A percentile compares a stretch with the other conserved stretches of the same genome.
phyloP scores from a whole-genome alignment of 2,797 vertebrate genomes.

The Tenualosa thibaudeaui region DNA sequence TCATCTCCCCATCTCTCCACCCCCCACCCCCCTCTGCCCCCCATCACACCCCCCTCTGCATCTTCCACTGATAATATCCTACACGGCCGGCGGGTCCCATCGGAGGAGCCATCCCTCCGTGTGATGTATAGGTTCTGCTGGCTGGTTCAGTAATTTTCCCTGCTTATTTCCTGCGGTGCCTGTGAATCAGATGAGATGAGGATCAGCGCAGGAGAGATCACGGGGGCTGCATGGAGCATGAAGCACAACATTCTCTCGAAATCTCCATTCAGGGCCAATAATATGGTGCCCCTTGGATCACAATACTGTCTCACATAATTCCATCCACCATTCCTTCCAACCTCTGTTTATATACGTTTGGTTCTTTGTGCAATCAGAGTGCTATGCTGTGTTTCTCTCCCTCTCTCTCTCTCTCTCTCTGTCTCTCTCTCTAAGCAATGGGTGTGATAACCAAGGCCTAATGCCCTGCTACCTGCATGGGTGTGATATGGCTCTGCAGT shows the following conservation, averaged over 20 bases:
- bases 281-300: background rate
- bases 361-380: background rate
- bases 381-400: constrained; percentile 11
- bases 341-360: background rate
- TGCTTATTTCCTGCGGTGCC: background rate
- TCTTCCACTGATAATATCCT: constrained; percentile 48
- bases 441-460: background rate
- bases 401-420: constrained; percentile 1
- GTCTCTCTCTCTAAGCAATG: constrained; percentile 32
- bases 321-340: background rate
- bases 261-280: background rate
- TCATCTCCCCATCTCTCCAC: constrained; percentile 43
- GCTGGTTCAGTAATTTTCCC: constrained; percentile 5
- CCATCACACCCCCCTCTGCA: constrained; percentile 27
- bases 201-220: constrained; percentile 11
- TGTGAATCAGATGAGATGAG: constrained; percentile 2
- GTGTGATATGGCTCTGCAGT: constrained; percentile 39
- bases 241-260: background rate
- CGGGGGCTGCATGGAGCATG: background rate
- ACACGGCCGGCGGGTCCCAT: constrained; percentile 37
- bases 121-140: constrained; percentile 27
- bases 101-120: constrained; percentile 41
- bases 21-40: background rate
- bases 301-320: background rate
- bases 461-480: constrained; percentile 35